A percentile compares a stretch with the other conserved stretches of the same genome.
These are phyloP conservation scores for Diogma glabrata DNA, from an alignment of 2,888 invertebrate genomes.

Conservation along the genomic window DNA sequence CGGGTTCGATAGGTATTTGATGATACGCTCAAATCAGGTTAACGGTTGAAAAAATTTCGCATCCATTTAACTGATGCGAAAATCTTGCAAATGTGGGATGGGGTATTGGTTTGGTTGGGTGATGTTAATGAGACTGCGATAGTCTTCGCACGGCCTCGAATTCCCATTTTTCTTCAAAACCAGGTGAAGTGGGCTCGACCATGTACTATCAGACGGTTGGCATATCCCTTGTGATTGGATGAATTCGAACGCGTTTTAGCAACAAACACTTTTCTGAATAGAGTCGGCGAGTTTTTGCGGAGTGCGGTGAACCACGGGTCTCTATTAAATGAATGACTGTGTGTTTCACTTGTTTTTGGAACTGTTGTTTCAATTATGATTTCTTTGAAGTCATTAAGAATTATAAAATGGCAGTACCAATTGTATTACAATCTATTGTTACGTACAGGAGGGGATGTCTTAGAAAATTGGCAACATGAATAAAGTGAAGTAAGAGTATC, in stretches of 20 bases:
- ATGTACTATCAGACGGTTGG: slow-evolving; percentile 31
- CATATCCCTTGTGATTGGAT: slow-evolving; percentile 28
- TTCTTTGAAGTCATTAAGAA: not conserved
- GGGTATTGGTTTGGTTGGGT: slow-evolving; percentile 30
- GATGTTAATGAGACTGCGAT: slow-evolving; percentile 22
- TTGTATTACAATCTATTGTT: not conserved
- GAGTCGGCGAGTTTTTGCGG: slow-evolving; percentile 20
- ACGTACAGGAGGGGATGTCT: not conserved
- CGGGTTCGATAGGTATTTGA: slow-evolving; percentile 17
- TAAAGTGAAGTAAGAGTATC: slow-evolving; percentile 5
- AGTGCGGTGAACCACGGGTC: slow-evolving; percentile 15
- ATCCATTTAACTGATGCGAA: slow-evolving; percentile 21
- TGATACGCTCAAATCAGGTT: slow-evolving; percentile 25
- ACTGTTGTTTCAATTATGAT: not conserved
- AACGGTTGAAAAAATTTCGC: slow-evolving; percentile 22
- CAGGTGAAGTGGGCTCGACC: slow-evolving; percentile 31
- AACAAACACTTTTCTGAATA: slow-evolving; percentile 17
- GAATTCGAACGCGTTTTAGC: slow-evolving; percentile 15
- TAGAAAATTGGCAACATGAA: not conserved
- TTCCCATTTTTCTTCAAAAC: slow-evolving; percentile 20
- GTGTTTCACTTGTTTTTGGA: slow-evolving; percentile 6
- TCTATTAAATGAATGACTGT: slow-evolving; percentile 15
- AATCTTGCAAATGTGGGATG: slow-evolving; percentile 26
- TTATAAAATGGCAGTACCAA: not conserved
- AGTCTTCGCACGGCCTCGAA: slow-evolving; percentile 28